Base-by-base conservation (phyloP, 2,113 vertebrate genomes). In the Lepidothrix coronata region DNA sequence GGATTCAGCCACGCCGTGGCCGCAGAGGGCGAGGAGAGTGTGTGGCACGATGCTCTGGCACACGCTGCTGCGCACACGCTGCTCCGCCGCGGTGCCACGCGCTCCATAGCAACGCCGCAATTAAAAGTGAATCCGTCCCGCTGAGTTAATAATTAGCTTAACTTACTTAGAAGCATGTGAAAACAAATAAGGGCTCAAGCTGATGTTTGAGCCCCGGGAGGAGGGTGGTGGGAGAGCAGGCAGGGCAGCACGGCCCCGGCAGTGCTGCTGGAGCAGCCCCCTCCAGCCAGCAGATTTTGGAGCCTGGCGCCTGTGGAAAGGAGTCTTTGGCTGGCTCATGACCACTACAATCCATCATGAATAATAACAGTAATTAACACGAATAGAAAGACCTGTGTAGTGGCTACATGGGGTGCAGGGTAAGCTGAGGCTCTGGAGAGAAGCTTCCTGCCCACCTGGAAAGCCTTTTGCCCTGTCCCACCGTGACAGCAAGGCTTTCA, bases 141-240 rank as follows among this genome's bases (percentile, higher is more conserved):
- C 94, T 93, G 94, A 90, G 95, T 92, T 93, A 95, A 93, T 94
- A 95, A 94, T 96, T 93, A 96, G 94, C 95, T 95, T 88, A 94
- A 93, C 92, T 97, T 77, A 83, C 95, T 95, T 63, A 67, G 93
- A 61, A 83, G 57, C 75, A 4, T 37, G 62, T 22, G 59, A 93
- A 97, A 95, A 94, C 95, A 95, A 97, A 93, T 73, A 92, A 74
- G 82, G 81, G 70, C 79, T 93, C 0, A 62, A 93, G 93, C n/a
- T 89, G 92, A 6, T 70, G 27, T 65, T 51, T 12, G 49, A 75
- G 83, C 30, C 35, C 96, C 4, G 23, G 59, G 92, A 88, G 58
- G 55, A 75, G 67, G 75, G 48, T 17, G 86, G 77, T 25, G 24
- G 85, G 89, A 44, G 76, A 75, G 83, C 63, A 16, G 54, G 77